Base-by-base conservation (phyloP, 2,888 invertebrate species). In the Rhagonycha fulva region DNA sequence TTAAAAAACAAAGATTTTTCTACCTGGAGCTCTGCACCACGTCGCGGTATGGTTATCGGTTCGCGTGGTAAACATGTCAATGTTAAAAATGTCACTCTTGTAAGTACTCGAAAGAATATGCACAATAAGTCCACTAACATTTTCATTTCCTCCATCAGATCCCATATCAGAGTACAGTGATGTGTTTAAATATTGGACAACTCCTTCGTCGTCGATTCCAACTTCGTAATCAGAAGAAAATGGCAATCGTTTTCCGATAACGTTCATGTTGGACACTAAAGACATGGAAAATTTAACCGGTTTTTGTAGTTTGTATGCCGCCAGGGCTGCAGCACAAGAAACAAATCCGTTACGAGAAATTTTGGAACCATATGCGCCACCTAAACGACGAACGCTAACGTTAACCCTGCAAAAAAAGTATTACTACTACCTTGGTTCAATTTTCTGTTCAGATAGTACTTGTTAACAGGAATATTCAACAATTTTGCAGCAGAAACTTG, bases 341-440 rank as follows among this genome's bases (percentile, higher is more conserved):
- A 92, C 85, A 9, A 90, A 88, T 10, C 88, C 86, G 5, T 90
- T 86, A 5, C 95, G 90, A 0, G 91, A 90, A 71, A 95, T 92
- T 86, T 97, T 97, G 0, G 90, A 91, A 0, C 97, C 97, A 84
- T 94, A 97, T 0, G 89, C 94, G 9, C 97, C 97, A 4, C 97
- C 97, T 3, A 96, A 81, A 62, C 96, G 91, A 5, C 92, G 90
- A 0, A 95, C 93, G 66, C 89, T 87, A 0, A 96, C 88, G 78
- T 94, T 92, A n/a, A 96, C 90, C 68, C 95, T 94, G n/a, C 9
- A 66, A 66, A 66, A 2, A 2, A 47, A 47, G 0, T 47, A 9
- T n/a, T 47, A n/a, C 2, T n/a, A 47, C 7, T 47, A 2, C 2
- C 19, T 19, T 47, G 2, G 7, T n/a, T 47, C 9, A 7, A 7